A percentile compares a stretch with the other conserved stretches of the same genome.
These are phyloP conservation scores for Pyrgilauda ruficollis DNA, from an alignment of 2,113 vertebrate genomes.

Conservation along the genomic window DNA sequence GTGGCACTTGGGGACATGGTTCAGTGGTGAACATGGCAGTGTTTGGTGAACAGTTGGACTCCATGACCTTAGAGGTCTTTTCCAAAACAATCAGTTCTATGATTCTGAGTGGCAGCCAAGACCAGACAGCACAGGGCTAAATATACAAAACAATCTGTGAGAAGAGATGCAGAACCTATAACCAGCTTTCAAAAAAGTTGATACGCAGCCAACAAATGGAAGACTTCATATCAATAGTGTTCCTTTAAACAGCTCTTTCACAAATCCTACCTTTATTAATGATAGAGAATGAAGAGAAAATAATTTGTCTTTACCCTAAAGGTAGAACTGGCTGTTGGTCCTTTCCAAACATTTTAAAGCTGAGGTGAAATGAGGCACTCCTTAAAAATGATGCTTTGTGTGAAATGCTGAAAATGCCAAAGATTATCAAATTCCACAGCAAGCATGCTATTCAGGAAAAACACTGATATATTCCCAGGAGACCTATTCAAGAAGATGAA, in stretches of 20 bases:
- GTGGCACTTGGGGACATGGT: neutral
- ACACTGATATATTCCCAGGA: neutral
- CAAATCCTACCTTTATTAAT: neutral
- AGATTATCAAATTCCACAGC: constrained; percentile 19
- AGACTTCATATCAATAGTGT: neutral
- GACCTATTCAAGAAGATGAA: constrained; percentile 17
- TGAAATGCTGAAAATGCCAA: constrained; percentile 6
- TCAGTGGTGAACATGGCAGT: neutral
- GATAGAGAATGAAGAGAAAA: neutral
- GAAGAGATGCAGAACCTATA: neutral
- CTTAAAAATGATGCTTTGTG: neutral
- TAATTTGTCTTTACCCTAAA: too few relatives aligned
- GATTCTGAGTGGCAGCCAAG: neutral
- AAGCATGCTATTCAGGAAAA: neutral
- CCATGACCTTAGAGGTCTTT: neutral
- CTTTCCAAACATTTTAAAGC: neutral
- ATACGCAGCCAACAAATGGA: neutral
- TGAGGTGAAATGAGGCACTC: neutral
- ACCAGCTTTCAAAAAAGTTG: neutral
- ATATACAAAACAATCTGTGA: neutral
- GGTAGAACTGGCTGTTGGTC: neutral
- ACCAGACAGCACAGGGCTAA: neutral
- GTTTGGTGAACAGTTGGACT: neutral
- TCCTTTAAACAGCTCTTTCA: neutral
- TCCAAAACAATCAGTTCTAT: neutral